A percentile compares a stretch with the other conserved stretches of the same genome.
Conservation (phyloP, 2,888 invertebrate genomes). For the Nemapogon koenigi region DNA sequence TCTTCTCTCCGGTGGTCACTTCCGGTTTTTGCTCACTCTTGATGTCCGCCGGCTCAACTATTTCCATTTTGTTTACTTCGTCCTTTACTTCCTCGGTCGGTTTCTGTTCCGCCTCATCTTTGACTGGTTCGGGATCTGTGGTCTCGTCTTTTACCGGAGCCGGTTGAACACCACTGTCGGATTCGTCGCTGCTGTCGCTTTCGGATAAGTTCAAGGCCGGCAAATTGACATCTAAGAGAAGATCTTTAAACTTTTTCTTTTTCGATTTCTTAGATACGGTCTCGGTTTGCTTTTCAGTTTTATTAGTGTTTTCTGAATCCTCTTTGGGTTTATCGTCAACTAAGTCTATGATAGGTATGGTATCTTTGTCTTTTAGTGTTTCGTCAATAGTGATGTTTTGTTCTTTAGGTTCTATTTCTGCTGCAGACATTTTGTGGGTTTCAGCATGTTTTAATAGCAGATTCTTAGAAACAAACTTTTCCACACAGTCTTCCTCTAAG, state of each 20-base stretch:
- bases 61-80: conserved; percentile 21
- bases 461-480: conserved; percentile 83
- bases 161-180: conserved; percentile 42
- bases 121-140: conserved; percentile 27
- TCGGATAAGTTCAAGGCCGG: conserved; percentile 86
- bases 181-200: conserved; percentile 80
- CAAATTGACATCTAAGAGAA: conserved; percentile 65
- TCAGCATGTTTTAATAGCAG: conserved; percentile 75
- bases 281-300: conserved; percentile 30
- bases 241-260: conserved; percentile 51
- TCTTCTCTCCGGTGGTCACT: conserved; percentile 19
- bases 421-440: conserved; percentile 58
- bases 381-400: conserved; percentile 26
- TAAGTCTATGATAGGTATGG: conserved; percentile 42
- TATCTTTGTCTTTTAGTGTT: conserved; percentile 32
- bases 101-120: conserved; percentile 25
- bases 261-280: conserved; percentile 45
- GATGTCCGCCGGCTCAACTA: conserved; percentile 16
- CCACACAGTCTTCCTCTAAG: conserved; percentile 71
- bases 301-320: conserved; percentile 28
- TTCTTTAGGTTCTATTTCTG: conserved; percentile 15
- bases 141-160: conserved; percentile 19
- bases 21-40: conserved; percentile 22
- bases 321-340: conserved; percentile 37
- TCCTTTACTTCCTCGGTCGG: conserved; percentile 24